Percentiles rank a stretch among this genome's conserved stretches.
These are phyloP conservation scores for Copidosoma floridanum DNA, from an alignment of 1,140 invertebrate genomes.

Conservation along the genomic window DNA sequence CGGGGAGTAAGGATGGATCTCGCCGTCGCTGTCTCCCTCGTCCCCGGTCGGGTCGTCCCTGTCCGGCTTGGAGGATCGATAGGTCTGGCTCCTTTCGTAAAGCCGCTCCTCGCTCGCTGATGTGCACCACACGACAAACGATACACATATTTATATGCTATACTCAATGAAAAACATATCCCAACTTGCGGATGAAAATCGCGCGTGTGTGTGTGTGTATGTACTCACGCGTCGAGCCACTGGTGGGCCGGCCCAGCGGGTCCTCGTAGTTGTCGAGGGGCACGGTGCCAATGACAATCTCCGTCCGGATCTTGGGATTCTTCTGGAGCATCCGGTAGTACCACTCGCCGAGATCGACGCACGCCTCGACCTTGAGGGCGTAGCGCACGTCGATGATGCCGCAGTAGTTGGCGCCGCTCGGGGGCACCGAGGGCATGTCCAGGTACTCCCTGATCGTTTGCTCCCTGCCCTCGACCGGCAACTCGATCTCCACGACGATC, in stretches of 20 bases:
- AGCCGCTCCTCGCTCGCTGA: not conserved
- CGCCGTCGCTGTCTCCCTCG: slow-evolving; percentile 37
- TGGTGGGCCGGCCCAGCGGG: not conserved
- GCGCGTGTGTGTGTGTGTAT: not conserved
- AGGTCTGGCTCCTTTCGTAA: slow-evolving; percentile 43
- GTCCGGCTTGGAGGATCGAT: slow-evolving; percentile 46
- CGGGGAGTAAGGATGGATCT: slow-evolving; percentile 36
- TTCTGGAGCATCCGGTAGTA: slow-evolving; percentile 46
- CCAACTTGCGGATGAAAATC: not conserved
- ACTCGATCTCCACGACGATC: slow-evolving; percentile 42
- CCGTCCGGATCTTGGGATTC: slow-evolving; percentile 41
- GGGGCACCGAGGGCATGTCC: slow-evolving; percentile 42
- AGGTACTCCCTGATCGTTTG: slow-evolving; percentile 32
- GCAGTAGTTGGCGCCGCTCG: slow-evolving; percentile 38
- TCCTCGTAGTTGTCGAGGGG: slow-evolving; percentile 43
- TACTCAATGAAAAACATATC: not conserved
- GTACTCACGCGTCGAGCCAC: not conserved
- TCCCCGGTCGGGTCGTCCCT: slow-evolving; percentile 43
- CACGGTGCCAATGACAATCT: slow-evolving; percentile 38
- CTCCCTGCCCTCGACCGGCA: slow-evolving; percentile 31
- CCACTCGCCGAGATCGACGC: slow-evolving; percentile 43
- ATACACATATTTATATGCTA: no score
- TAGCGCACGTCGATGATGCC: slow-evolving; percentile 39
- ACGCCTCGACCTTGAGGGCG: slow-evolving; percentile 42
- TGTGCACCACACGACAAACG: no score